Conservation (phyloP, 2,797 vertebrate species). For the Saxicola maurus region DNA sequence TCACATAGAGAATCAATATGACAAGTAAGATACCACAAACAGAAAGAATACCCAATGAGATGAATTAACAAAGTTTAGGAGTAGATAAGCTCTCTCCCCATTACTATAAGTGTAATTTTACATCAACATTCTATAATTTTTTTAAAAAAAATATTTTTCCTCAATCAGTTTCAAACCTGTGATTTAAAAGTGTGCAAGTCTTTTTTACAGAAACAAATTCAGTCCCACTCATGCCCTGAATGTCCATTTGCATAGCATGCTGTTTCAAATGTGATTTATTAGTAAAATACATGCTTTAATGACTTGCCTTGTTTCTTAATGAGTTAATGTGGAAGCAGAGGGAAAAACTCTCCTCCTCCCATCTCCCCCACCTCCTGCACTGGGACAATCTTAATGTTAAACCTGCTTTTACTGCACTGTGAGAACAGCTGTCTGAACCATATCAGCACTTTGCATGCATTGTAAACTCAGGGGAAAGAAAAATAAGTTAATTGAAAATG, state of each 20-base stretch:
- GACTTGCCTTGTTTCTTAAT: background rate
- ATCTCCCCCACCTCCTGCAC: fast-evolving
- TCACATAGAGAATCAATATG: background rate
- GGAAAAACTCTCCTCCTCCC: fast-evolving
- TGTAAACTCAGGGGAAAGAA: background rate
- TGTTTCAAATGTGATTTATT: background rate
- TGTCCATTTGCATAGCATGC: background rate
- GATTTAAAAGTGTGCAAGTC: background rate
- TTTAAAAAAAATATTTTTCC: background rate
- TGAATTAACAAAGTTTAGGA: background rate
- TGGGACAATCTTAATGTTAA: background rate
- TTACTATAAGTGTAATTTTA: background rate
- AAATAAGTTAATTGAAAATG: constrained; percentile 27
- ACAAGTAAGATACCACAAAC: background rate
- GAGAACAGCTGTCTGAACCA: background rate
- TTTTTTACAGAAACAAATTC: background rate
- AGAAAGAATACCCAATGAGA: background rate
- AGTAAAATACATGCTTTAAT: background rate
- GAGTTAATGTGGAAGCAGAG: background rate
- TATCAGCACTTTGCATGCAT: constrained; percentile 25
- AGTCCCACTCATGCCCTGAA: background rate
- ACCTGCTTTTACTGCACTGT: background rate
- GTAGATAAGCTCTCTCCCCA: fast-evolving
- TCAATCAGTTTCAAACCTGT: background rate
- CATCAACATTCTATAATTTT: background rate